Conservation (phyloP, 2,888 invertebrate genomes). For the Eremobia ochroleuca region DNA sequence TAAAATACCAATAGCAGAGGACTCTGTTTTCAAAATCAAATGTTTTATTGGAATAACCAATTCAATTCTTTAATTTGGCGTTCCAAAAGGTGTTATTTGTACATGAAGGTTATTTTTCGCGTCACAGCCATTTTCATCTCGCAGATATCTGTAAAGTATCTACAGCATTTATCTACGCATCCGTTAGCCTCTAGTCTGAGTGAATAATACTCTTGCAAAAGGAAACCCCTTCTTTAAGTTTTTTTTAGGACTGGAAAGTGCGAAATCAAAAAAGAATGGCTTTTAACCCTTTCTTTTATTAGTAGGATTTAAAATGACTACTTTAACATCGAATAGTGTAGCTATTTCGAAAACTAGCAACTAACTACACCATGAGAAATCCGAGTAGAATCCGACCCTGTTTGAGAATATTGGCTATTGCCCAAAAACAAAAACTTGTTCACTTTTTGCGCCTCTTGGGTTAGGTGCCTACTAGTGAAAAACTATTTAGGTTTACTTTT, state of each 20-base stretch:
- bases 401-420: neutral
- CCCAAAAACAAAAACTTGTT: neutral
- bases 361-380: neutral
- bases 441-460: neutral
- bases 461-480: neutral
- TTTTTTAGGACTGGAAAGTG: neutral
- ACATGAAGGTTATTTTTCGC: constrained; percentile 2
- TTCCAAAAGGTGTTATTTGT: neutral
- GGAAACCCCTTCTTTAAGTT: neutral
- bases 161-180: neutral
- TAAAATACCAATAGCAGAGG: neutral
- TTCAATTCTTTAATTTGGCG: neutral
- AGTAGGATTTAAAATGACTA: neutral
- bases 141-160: neutral
- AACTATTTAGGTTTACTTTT: constrained; percentile 12
- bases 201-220: neutral
- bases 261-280: neutral
- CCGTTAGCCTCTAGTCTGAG: neutral
- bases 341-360: neutral
- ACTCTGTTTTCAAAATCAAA: neutral
- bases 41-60: neutral
- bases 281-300: constrained; percentile 1
- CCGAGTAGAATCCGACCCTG: neutral
- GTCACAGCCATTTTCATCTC: neutral
- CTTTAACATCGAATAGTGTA: neutral